Conservation (phyloP, 2,888 invertebrate species). For the Pollenia amentaria region DNA sequence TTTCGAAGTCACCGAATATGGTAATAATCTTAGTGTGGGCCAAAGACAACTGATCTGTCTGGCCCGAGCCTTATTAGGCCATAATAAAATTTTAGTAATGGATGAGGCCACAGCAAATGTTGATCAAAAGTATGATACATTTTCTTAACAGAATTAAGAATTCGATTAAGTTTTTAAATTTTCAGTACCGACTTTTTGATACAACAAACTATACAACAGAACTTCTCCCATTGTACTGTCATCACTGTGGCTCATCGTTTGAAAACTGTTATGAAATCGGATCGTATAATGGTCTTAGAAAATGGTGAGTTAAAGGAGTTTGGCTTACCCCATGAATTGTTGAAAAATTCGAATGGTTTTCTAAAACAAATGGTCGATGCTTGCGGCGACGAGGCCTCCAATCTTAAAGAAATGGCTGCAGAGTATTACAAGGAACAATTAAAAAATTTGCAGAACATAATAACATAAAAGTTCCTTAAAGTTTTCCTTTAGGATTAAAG, state of each 20-base stretch:
- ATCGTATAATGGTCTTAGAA: conserved; percentile 94
- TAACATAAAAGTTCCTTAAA: too few species aligned
- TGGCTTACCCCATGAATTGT: conserved; percentile 88
- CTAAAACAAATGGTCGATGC: conserved; percentile 90
- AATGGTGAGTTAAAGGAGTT: conserved; percentile 91
- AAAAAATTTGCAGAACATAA: too few species aligned
- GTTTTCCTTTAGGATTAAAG: too few species aligned
- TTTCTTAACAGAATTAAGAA: background rate
- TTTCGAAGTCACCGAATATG: conserved; percentile 86
- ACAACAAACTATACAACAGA: conserved; percentile 91
- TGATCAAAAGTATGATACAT: conserved; percentile 86
- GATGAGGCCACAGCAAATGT: conserved; percentile 91
- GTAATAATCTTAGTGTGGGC: conserved; percentile 88
- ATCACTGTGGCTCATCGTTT: conserved; percentile 96
- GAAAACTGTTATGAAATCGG: conserved; percentile 97
- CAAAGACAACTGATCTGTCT: conserved; percentile 89
- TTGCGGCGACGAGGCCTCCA: conserved; percentile 85
- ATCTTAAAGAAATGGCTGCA: conserved; percentile 85
- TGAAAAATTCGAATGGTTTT: conserved; percentile 87
- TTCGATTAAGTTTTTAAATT: background rate
- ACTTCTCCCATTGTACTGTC: conserved; percentile 93
- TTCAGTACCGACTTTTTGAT: conserved; percentile 91
- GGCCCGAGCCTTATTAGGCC: conserved; percentile 88
- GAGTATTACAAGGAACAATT: conserved; percentile 80
- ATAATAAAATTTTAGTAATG: conserved; percentile 87